Conservation (phyloP, 1,140 invertebrate genomes). For the Hyles vespertilio region DNA sequence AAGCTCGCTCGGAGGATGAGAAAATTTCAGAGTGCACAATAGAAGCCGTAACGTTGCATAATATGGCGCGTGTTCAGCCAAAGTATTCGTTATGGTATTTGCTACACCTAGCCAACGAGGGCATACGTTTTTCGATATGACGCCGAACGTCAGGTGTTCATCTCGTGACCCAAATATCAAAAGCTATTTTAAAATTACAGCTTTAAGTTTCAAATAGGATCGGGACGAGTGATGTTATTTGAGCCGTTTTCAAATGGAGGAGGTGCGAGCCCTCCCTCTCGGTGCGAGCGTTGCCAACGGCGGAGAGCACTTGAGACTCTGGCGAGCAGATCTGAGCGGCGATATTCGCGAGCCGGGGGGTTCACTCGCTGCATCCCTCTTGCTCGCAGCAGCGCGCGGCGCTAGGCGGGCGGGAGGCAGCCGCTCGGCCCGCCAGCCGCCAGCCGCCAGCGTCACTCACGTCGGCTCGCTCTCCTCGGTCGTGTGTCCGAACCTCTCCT, state of each 20-base stretch:
- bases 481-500: constrained; percentile 69
- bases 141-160: constrained; percentile 72
- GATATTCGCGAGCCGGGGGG: constrained; percentile 62
- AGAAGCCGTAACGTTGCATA: constrained; percentile 68
- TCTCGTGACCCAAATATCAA: constrained; percentile 37
- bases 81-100: constrained; percentile 75
- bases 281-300: constrained; percentile 52
- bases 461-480: constrained; percentile 61
- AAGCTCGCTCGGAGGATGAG: constrained; percentile 54
- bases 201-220: constrained; percentile 37
- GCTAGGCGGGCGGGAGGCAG: constrained; percentile 63
- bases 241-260: constrained; percentile 33
- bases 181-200: constrained; percentile 35
- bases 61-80: constrained; percentile 69
- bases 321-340: constrained; percentile 59
- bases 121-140: constrained; percentile 72
- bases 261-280: constrained; percentile 60
- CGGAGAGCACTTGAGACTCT: constrained; percentile 69
- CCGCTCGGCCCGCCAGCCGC: constrained; percentile 4
- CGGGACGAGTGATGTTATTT: constrained; percentile 25
- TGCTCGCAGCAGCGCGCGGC: constrained; percentile 54
- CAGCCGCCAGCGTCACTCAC: constrained; percentile 61
- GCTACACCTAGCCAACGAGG: constrained; percentile 71
- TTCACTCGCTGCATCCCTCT: constrained; percentile 67
- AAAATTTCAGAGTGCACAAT: constrained; percentile 65